phyloP scores from a whole-genome alignment of 2,888 invertebrate species.

The Pteria penguin region DNA sequence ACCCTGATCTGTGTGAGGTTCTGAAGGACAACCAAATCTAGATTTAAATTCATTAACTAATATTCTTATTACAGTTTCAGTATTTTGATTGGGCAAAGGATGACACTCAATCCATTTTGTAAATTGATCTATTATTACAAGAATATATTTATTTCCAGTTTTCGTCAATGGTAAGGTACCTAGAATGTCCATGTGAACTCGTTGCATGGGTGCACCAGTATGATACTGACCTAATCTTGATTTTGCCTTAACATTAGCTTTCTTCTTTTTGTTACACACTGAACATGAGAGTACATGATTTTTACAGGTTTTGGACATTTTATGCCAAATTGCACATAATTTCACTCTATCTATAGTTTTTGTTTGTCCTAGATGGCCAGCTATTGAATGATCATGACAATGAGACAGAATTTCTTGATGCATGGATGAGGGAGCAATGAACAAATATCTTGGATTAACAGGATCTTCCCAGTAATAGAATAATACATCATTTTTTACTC shows the following conservation, averaged over 20 bases:
- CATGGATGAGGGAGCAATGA: not conserved
- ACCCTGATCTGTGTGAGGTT: conserved; percentile 33
- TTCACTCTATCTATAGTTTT: conserved; percentile 16
- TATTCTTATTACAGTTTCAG: conserved; percentile 14
- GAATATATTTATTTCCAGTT: conserved; percentile 32
- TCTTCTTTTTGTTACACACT: conserved; percentile 32
- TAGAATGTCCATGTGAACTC: conserved; percentile 32
- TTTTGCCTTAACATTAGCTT: not conserved
- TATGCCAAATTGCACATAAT: conserved; percentile 15
- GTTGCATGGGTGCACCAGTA: conserved; percentile 28
- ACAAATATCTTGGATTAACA: not conserved
- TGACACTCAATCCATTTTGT: conserved; percentile 37
- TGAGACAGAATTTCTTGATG: not conserved
- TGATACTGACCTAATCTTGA: conserved; percentile 26
- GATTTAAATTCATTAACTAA: conserved; percentile 1
- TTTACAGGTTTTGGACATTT: not conserved
- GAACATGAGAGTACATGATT: not conserved
- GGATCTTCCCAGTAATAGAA: conserved; percentile 13
- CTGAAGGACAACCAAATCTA: conserved; percentile 28
- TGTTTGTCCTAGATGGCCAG: conserved; percentile 26
- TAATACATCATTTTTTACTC: not conserved
- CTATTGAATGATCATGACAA: conserved; percentile 16
- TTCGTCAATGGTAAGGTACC: conserved; percentile 26
- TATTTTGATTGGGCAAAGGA: conserved; percentile 24
- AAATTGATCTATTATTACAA: conserved; percentile 38